These are phyloP conservation scores for Eucidaris tribuloides DNA, from an alignment of 35 echinoderm and acorn worm species.

Conservation along the genomic window DNA sequence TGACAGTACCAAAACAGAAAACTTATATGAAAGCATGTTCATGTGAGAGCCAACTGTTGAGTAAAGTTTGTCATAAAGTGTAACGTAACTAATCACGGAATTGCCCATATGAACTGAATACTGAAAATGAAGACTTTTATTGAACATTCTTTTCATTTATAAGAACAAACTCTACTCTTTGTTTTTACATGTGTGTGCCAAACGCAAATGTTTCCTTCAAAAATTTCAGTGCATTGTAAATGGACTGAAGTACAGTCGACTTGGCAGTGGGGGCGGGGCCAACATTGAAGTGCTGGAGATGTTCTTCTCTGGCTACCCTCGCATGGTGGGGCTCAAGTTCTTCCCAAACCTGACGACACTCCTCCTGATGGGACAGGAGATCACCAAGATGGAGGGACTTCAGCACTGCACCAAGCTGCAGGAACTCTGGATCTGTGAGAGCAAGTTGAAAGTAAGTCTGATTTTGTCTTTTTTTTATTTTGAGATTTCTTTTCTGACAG, in stretches of 20 bases:
- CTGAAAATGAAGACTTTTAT: not conserved
- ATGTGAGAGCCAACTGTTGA: too few species aligned
- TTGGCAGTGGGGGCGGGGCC: conserved; percentile 49
- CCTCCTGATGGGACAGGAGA: conserved; percentile 82
- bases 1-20: too few species aligned
- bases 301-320: conserved; percentile 85
- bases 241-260: conserved; percentile 78
- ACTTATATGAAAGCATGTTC: not conserved
- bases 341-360: conserved; percentile 81
- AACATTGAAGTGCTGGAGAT: conserved; percentile 74
- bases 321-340: conserved; percentile 70
- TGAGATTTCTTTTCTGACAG: not conserved
- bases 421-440: conserved; percentile 95
- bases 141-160: not conserved
- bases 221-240: conserved; percentile 76
- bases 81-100: too few species aligned
- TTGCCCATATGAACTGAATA: not conserved
- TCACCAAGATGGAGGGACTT: conserved; percentile 65
- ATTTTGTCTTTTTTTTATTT: not conserved
- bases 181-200: not conserved
- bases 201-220: not conserved
- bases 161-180: not conserved
- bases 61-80: too few species aligned
- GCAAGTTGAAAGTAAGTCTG: conserved; percentile 77
- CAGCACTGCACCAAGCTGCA: conserved; percentile 48